These are phyloP conservation scores for Paraplagusia blochii DNA, from an alignment of 2,113 vertebrate genomes.

Conservation along the genomic window DNA sequence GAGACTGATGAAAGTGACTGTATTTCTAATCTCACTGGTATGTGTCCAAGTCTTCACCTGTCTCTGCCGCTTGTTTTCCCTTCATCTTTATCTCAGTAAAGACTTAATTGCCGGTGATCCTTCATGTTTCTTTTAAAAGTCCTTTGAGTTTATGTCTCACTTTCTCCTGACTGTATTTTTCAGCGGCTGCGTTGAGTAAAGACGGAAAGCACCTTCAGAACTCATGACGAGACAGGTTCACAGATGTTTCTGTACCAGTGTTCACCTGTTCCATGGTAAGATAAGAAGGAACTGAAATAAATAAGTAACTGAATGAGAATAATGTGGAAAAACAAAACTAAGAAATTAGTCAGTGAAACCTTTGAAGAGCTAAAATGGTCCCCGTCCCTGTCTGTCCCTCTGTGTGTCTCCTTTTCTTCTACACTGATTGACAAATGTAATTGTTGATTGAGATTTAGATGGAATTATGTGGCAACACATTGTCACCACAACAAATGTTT, in stretches of 20 bases:
- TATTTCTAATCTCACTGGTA: neutral
- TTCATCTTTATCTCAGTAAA: neutral
- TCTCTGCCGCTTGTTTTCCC: neutral
- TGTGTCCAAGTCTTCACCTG: neutral
- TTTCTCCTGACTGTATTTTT: neutral
- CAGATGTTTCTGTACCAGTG: no score
- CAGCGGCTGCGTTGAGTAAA: neutral
- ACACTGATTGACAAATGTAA: constrained; percentile 8
- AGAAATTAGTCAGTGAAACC: no score
- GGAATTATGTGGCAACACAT: constrained; percentile 12
- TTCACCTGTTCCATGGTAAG: no score
- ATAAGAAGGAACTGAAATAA: no score
- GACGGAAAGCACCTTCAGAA: neutral
- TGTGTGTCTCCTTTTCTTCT: no score
- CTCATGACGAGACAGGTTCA: no score
- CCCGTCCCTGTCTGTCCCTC: no score
- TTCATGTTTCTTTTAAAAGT: no score
- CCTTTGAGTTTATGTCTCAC: no score
- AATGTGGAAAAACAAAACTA: no score
- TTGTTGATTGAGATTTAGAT: constrained; percentile 37
- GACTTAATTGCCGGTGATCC: neutral
- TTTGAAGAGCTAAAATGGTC: no score
- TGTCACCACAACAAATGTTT: constrained; percentile 25
- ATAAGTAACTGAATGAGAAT: no score
- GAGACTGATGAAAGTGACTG: neutral